Conservation (phyloP, 1,140 invertebrate species). For the Choristoneura fumiferana region DNA sequence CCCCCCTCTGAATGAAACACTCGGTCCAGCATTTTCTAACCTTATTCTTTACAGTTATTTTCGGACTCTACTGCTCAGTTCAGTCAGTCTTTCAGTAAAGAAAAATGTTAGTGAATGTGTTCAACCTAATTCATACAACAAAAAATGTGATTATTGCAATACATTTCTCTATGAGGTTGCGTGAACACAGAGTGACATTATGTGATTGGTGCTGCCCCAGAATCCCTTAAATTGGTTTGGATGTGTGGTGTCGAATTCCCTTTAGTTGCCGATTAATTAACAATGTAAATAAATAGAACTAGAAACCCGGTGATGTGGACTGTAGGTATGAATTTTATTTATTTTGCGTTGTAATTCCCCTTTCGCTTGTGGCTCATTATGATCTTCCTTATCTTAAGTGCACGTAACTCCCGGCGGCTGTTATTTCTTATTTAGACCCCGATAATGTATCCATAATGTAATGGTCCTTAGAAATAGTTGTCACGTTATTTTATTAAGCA, state of each 20-base stretch:
- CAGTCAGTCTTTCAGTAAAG: conserved; percentile 2
- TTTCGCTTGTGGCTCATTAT: conserved; percentile 44
- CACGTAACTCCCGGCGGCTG: conserved; percentile 44
- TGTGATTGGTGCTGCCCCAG: conserved; percentile 79
- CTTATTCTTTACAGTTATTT: conserved; percentile 8
- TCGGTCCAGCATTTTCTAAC: conserved; percentile 14
- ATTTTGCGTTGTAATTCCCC: conserved; percentile 46
- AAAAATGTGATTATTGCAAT: neutral
- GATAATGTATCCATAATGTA: conserved; percentile 21
- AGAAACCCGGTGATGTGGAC: conserved; percentile 52
- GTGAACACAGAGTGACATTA: conserved; percentile 57
- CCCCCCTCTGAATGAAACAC: neutral
- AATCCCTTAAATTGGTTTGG: conserved; percentile 57
- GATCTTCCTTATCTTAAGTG: conserved; percentile 35
- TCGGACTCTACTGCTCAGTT: neutral
- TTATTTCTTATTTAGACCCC: conserved; percentile 29
- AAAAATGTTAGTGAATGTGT: conserved; percentile 12
- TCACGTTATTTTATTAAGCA: conserved; percentile 39
- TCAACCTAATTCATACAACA: neutral
- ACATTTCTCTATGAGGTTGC: conserved; percentile 59
- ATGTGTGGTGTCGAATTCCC: conserved; percentile 59
- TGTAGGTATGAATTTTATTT: conserved; percentile 44
- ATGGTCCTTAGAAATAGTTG: conserved; percentile 25
- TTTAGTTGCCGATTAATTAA: conserved; percentile 47
- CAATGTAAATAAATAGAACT: conserved; percentile 42